phyloP scores from a whole-genome alignment of 1,140 invertebrate genomes.

The Pseudomyrmex sp. region DNA sequence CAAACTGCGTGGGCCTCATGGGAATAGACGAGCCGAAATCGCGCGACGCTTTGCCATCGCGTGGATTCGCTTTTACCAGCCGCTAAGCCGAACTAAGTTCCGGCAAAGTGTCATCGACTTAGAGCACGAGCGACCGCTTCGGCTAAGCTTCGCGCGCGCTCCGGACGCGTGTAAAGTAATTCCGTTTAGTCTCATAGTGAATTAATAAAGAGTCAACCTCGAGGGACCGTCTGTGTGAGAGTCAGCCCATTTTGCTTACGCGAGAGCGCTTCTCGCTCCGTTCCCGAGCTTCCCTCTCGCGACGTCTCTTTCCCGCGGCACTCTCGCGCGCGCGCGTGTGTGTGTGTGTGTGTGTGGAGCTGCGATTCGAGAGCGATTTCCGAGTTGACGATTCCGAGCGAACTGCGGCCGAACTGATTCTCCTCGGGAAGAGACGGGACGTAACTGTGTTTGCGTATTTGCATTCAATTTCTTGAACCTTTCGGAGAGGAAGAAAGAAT shows the following conservation, averaged over 20 bases:
- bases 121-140: conserved; percentile 24
- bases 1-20: conserved; percentile 4
- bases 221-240: conserved; percentile 46
- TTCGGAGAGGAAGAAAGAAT: neutral
- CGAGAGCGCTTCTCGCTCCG: neutral
- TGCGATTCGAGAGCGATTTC: conserved; percentile 21
- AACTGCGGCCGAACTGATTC: conserved; percentile 39
- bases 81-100: conserved; percentile 52
- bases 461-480: conserved; percentile 75
- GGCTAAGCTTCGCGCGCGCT: conserved; percentile 49
- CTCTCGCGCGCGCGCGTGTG: neutral
- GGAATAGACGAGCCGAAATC: conserved; percentile 37
- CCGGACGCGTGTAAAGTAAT: conserved; percentile 69
- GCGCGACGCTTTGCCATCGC: conserved; percentile 37
- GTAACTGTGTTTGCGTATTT: conserved; percentile 70
- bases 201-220: conserved; percentile 74
- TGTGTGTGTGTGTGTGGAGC: too few relatives aligned
- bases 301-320: conserved; percentile 15
- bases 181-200: conserved; percentile 68
- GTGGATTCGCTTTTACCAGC: conserved; percentile 55
- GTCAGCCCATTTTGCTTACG: conserved; percentile 17
- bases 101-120: conserved; percentile 52
- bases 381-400: conserved; percentile 29
- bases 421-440: conserved; percentile 5
- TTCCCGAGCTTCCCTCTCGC: neutral